phyloP scores from a whole-genome alignment of 2,797 vertebrate genomes.

The Hylomyscus alleni region DNA sequence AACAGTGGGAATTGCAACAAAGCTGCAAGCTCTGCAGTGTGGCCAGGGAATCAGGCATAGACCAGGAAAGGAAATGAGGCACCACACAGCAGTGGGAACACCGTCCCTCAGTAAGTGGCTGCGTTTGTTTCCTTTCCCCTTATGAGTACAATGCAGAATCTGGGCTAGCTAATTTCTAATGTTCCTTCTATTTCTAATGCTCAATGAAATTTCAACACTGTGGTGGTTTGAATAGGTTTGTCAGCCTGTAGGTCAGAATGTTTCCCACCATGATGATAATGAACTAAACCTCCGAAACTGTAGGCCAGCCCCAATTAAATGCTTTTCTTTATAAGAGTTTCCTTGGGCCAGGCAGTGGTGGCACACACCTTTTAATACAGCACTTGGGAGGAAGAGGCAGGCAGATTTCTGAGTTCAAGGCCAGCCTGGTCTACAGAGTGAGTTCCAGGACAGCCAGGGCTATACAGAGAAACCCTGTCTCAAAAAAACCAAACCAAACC shows the following conservation, averaged over 20 bases:
- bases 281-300: not conserved
- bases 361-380: too few relatives aligned
- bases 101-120: not conserved
- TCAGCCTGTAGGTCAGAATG: not conserved
- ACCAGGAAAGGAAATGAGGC: slow-evolving; percentile 50
- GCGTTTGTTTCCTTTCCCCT: not conserved
- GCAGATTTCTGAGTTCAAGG: too few relatives aligned
- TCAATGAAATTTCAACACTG: slow-evolving; percentile 25
- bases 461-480: too few relatives aligned
- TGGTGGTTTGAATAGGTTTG: not conserved
- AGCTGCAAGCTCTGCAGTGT: not conserved
- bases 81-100: not conserved
- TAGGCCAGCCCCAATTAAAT: not conserved
- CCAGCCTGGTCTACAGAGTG: too few relatives aligned
- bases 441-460: too few relatives aligned
- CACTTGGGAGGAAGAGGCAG: too few relatives aligned
- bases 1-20: not conserved
- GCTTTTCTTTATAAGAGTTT: not conserved
- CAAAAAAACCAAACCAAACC: too few relatives aligned
- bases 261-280: not conserved
- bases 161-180: slow-evolving; percentile 7
- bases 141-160: slow-evolving; percentile 3
- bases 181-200: slow-evolving; percentile 3
- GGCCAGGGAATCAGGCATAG: not conserved
- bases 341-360: too few relatives aligned